Percentiles rank a stretch among this genome's conserved stretches.
These are phyloP conservation scores for Odontothrips loti DNA, from an alignment of 2,888 invertebrate species.

Conservation along the genomic window DNA sequence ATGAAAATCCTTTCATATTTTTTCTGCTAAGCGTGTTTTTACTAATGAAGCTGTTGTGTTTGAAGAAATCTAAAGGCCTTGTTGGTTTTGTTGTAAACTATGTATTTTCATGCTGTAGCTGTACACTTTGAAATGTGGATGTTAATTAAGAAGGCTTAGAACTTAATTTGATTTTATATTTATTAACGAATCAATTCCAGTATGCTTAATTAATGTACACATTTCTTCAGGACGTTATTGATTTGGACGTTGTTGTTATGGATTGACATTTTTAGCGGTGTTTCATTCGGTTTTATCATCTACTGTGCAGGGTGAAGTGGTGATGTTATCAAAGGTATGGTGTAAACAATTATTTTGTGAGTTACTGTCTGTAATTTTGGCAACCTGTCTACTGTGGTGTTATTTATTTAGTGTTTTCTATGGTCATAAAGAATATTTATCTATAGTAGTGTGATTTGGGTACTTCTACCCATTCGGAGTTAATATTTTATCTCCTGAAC, in stretches of 20 bases:
- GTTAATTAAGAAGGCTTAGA: not conserved
- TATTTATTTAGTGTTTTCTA: too few species aligned
- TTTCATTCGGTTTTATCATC: not conserved
- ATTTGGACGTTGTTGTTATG: not conserved
- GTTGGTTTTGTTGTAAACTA: slow-evolving; percentile 22
- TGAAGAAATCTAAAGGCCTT: slow-evolving; percentile 14
- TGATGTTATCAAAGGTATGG: not conserved
- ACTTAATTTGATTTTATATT: not conserved
- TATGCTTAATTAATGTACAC: slow-evolving; percentile 15
- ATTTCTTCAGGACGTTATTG: not conserved
- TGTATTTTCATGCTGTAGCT: not conserved
- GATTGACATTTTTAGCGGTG: not conserved
- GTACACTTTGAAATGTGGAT: not conserved
- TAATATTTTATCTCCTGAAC: too few species aligned
- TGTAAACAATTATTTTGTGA: not conserved
- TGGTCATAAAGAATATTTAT: too few species aligned
- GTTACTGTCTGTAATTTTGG: not conserved
- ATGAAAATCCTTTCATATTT: slow-evolving; percentile 8
- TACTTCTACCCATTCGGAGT: too few species aligned
- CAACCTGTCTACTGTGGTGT: too few species aligned
- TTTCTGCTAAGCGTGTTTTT: not conserved
- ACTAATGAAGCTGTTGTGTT: slow-evolving; percentile 1
- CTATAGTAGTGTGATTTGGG: too few species aligned
- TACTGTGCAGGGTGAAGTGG: slow-evolving; percentile 9
- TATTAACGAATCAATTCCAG: not conserved